Percentiles rank a stretch among this genome's conserved stretches.
phyloP scores from a whole-genome alignment of 35 echinoderm and acorn worm species.

The Nesometra sesokonis region DNA sequence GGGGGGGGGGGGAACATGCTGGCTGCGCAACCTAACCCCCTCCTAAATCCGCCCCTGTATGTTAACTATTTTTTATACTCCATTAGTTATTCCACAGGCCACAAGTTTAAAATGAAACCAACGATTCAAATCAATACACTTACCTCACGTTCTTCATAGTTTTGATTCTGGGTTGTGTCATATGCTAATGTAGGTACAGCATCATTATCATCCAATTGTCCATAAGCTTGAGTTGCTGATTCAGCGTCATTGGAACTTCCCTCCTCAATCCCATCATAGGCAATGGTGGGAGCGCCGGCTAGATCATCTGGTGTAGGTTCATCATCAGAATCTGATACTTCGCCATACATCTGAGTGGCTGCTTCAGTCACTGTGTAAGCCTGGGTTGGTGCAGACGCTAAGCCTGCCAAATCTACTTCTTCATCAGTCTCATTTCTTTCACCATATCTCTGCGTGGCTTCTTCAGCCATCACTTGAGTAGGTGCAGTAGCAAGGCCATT shows the following conservation, averaged over 20 bases:
- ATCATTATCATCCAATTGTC: neutral
- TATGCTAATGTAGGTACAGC: neutral
- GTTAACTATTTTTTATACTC: no score
- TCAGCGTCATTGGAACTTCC: neutral
- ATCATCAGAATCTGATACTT: neutral
- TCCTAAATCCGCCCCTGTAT: no score
- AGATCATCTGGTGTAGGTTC: neutral
- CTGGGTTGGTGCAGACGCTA: neutral
- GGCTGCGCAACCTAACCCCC: no score
- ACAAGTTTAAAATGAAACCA: no score
- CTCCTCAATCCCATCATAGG: neutral
- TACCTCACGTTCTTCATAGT: neutral
- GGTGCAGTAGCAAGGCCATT: neutral
- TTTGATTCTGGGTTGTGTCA: neutral
- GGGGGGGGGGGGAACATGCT: no score
- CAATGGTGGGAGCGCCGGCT: neutral
- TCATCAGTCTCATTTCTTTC: neutral
- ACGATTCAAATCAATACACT: no score
- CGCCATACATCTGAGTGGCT: conserved; percentile 3
- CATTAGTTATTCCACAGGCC: neutral
- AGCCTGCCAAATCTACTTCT: neutral
- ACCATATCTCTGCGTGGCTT: neutral
- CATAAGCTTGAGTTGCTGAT: neutral
- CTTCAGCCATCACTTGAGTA: neutral
- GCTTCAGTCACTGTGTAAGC: neutral